Evolutionary conservation across 1,140 invertebrate species (phyloP).

Genomic region (Papilio polytes): DNA sequence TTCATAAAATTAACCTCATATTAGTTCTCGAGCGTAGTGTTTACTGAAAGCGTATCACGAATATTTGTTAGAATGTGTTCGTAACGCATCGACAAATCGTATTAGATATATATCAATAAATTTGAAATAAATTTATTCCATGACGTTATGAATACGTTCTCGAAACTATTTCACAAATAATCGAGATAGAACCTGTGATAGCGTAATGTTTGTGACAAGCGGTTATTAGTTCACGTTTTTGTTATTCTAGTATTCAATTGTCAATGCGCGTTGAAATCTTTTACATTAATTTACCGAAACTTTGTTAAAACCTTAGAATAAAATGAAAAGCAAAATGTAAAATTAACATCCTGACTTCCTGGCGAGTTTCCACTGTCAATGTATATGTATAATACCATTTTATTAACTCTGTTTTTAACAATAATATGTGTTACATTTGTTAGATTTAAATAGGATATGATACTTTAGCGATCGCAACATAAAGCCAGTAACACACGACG

Average conservation of each 20-base stretch:
- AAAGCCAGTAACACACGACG: background rate
- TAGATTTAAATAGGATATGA: slow-evolving; percentile 16
- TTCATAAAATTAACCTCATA: background rate
- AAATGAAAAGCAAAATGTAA: background rate
- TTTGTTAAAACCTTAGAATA: background rate
- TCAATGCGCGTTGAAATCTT: background rate
- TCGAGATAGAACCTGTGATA: background rate
- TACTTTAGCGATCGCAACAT: slow-evolving; percentile 9
- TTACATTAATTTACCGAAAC: background rate
- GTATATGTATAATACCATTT: background rate
- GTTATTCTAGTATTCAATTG: background rate
- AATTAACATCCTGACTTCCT: no score
- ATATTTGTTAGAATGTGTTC: no score
- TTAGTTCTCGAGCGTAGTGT: background rate
- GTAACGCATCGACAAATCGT: no score
- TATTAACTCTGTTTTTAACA: background rate
- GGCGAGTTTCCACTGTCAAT: background rate
- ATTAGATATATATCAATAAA: no score
- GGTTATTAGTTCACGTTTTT: background rate
- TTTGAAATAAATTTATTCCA: no score
- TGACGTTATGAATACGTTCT: no score
- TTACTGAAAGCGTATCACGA: background rate
- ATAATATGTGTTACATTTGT: slow-evolving; percentile 10
- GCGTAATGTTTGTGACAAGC: background rate
- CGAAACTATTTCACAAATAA: no score